These are phyloP conservation scores for Alethe diademata DNA, from an alignment of 2,113 vertebrate genomes.

Conservation along the genomic window DNA sequence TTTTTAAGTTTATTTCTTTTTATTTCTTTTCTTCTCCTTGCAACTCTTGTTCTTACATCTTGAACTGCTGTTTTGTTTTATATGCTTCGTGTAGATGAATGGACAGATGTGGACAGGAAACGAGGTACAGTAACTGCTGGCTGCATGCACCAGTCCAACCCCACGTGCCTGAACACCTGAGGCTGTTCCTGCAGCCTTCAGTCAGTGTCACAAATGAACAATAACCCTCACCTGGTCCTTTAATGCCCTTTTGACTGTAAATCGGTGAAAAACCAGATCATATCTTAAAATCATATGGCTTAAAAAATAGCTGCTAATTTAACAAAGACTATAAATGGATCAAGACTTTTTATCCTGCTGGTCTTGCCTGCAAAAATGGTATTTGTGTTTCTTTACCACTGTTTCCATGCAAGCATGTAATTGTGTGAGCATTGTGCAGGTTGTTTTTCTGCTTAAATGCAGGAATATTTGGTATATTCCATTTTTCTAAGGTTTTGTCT, in stretches of 20 bases:
- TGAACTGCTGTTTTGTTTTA: constrained; percentile 78
- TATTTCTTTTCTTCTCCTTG: constrained; percentile 51
- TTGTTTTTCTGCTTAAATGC: not conserved
- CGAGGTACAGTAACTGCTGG: constrained; percentile 85
- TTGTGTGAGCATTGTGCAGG: not conserved
- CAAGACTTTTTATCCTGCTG: not conserved
- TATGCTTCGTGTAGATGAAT: constrained; percentile 88
- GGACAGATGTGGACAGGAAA: constrained; percentile 96
- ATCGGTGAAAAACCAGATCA: not conserved
- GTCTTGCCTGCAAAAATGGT: not conserved
- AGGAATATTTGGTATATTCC: not conserved
- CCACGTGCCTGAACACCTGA: not conserved
- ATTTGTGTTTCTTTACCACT: not conserved
- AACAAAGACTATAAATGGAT: not conserved
- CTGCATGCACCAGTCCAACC: constrained; percentile 68
- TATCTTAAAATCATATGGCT: not conserved
- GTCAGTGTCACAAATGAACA: not conserved
- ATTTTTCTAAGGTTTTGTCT: not conserved
- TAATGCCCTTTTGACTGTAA: not conserved
- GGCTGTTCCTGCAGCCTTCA: constrained; percentile 27
- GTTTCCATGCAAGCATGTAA: not conserved
- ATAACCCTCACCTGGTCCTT: not conserved
- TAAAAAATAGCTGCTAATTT: not conserved
- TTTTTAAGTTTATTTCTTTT: not conserved
- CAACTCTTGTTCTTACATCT: constrained; percentile 64